phyloP scores from a whole-genome alignment of 2,888 invertebrate genomes.

The Agrotis exclamationis region DNA sequence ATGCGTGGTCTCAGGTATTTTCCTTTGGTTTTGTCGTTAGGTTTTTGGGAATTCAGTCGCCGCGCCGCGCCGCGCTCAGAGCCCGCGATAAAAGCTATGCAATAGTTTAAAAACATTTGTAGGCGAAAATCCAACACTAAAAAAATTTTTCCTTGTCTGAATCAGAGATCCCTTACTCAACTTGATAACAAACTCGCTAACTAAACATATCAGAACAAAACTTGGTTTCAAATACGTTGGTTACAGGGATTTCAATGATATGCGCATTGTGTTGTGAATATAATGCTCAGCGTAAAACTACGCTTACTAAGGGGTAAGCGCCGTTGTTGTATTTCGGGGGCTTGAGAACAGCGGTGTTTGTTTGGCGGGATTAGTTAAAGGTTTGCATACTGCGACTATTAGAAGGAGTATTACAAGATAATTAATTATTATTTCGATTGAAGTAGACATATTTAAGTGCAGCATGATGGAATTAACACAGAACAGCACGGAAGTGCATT shows the following conservation, averaged over 20 bases:
- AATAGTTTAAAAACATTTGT: constrained; percentile 10
- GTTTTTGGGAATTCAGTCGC: too few relatives aligned
- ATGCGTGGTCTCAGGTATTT: too few relatives aligned
- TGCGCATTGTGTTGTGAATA: constrained; percentile 56
- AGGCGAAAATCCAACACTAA: not conserved
- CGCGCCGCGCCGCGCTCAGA: too few relatives aligned
- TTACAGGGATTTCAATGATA: constrained; percentile 46
- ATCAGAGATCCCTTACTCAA: constrained; percentile 21
- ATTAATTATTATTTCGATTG: too few relatives aligned
- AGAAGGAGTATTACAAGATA: too few relatives aligned
- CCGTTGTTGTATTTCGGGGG: constrained; percentile 13
- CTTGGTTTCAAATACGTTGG: constrained; percentile 25
- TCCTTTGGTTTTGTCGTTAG: too few relatives aligned
- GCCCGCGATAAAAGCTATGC: too few relatives aligned
- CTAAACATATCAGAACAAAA: constrained; percentile 29
- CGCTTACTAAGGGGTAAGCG: constrained; percentile 46
- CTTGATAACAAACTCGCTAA: not conserved
- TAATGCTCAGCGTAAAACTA: constrained; percentile 68
- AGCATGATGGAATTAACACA: too few relatives aligned
- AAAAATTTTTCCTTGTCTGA: constrained; percentile 2
- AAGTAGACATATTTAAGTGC: too few relatives aligned
- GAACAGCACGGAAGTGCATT: too few relatives aligned
- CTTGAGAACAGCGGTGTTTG: constrained; percentile 21
- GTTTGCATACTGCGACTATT: too few relatives aligned
- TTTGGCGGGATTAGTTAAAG: constrained; percentile 2